A percentile compares a stretch with the other conserved stretches of the same genome.
Evolutionary conservation across 2,113 vertebrate species (phyloP).

Genomic region (Labeo rohita): DNA sequence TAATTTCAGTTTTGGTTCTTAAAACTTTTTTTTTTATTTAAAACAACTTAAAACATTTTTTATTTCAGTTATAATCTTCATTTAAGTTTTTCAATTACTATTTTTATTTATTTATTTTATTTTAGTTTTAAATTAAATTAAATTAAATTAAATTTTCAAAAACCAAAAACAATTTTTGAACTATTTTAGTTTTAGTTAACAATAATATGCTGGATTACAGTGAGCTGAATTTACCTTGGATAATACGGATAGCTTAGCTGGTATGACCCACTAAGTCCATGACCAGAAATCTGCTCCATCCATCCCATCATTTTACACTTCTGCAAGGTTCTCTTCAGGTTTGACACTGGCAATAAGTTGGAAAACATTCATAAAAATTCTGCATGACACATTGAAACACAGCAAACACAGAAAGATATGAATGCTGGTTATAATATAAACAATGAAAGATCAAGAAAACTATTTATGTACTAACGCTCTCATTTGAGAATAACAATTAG

Average conservation of each 20-base stretch:
- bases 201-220: background rate
- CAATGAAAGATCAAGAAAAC: background rate
- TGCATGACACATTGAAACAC: background rate
- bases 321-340: conserved; percentile 91
- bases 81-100: background rate
- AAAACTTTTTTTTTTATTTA: no score
- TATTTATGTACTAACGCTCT: background rate
- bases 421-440: background rate
- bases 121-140: background rate
- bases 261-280: conserved; percentile 96
- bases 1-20: no score
- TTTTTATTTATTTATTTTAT: background rate
- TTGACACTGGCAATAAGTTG: conserved; percentile 77
- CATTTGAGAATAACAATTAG: conserved; percentile 4
- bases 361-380: background rate
- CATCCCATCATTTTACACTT: conserved; percentile 97
- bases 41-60: no score
- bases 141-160: background rate
- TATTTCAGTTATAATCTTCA: background rate
- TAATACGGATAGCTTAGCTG: conserved; percentile 95
- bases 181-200: background rate
- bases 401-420: background rate
- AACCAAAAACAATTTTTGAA: background rate
- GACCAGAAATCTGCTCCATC: conserved; percentile 98
- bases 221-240: conserved; percentile 80